phyloP scores from a whole-genome alignment of 2,113 vertebrate species.

The Sisor rabdophorus region DNA sequence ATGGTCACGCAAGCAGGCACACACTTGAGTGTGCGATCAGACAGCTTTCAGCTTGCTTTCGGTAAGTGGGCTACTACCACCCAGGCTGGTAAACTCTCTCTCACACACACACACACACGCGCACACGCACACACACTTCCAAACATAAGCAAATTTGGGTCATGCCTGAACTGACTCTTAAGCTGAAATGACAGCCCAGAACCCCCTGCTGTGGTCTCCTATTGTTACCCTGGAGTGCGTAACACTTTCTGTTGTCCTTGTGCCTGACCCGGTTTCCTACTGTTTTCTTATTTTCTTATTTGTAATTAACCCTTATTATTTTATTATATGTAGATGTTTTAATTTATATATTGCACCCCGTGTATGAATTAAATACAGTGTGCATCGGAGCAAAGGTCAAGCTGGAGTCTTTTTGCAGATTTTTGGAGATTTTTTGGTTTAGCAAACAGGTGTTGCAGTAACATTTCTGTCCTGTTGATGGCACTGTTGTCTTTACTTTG shows the following conservation, averaged over 20 bases:
- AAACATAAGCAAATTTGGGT: constrained; percentile 57
- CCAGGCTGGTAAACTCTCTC: background rate
- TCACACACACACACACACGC: background rate
- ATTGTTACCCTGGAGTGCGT: constrained; percentile 41
- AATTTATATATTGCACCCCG: no score
- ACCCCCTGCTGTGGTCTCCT: constrained; percentile 51
- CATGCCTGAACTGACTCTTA: constrained; percentile 54
- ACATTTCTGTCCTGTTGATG: constrained; percentile 29
- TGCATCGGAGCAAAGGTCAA: background rate
- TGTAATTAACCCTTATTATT: background rate
- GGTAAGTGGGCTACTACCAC: constrained; percentile 40
- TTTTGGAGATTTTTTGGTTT: background rate
- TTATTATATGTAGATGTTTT: no score
- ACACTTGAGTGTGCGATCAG: constrained; percentile 24
- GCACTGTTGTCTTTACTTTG: constrained; percentile 8
- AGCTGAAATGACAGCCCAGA: constrained; percentile 64
- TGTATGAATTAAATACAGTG: no score
- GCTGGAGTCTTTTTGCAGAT: background rate
- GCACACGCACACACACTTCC: constrained; percentile 7
- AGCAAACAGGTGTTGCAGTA: background rate
- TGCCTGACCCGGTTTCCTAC: background rate
- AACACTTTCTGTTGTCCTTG: background rate
- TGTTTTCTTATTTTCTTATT: background rate
- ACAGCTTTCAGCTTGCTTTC: constrained; percentile 69
- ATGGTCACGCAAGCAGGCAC: constrained; percentile 33